Evolutionary conservation across 2,888 invertebrate species (phyloP).

Genomic region (Leucoptera coffeella): DNA sequence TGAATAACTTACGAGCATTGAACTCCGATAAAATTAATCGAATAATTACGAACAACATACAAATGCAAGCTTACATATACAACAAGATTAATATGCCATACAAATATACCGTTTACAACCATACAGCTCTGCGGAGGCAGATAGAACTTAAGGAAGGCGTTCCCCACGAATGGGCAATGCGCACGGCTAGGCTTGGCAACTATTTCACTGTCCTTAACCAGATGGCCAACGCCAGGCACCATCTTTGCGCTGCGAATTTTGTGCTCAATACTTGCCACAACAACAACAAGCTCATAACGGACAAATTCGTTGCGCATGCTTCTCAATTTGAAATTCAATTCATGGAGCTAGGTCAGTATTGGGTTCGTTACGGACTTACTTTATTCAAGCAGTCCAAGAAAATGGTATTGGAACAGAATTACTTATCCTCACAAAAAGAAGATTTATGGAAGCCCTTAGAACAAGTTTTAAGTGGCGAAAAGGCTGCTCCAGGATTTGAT

Average conservation of each 20-base stretch:
- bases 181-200: slow-evolving; percentile 47
- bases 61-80: slow-evolving; percentile 57
- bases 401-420: slow-evolving; percentile 27
- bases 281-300: slow-evolving; percentile 36
- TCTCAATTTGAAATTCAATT: slow-evolving; percentile 36
- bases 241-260: slow-evolving; percentile 56
- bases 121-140: slow-evolving; percentile 49
- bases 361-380: slow-evolving; percentile 56
- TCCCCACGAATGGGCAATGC: slow-evolving; percentile 50
- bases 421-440: slow-evolving; percentile 20
- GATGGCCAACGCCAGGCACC: slow-evolving; percentile 53
- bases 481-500: slow-evolving; percentile 26
- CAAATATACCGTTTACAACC: slow-evolving; percentile 48
- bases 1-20: slow-evolving; percentile 21
- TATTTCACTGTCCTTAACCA: slow-evolving; percentile 39
- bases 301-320: slow-evolving; percentile 30
- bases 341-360: slow-evolving; percentile 49
- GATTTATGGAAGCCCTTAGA: slow-evolving; percentile 35
- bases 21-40: slow-evolving; percentile 48
- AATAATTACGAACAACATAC: slow-evolving; percentile 54
- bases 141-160: slow-evolving; percentile 52
- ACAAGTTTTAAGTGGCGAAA: slow-evolving; percentile 18
- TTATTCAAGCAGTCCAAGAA: slow-evolving; percentile 52
- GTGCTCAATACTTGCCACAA: slow-evolving; percentile 51
- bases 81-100: slow-evolving; percentile 46